Base-by-base conservation (phyloP, 2,113 vertebrate species). In the Prionailurus bengalensis region DNA sequence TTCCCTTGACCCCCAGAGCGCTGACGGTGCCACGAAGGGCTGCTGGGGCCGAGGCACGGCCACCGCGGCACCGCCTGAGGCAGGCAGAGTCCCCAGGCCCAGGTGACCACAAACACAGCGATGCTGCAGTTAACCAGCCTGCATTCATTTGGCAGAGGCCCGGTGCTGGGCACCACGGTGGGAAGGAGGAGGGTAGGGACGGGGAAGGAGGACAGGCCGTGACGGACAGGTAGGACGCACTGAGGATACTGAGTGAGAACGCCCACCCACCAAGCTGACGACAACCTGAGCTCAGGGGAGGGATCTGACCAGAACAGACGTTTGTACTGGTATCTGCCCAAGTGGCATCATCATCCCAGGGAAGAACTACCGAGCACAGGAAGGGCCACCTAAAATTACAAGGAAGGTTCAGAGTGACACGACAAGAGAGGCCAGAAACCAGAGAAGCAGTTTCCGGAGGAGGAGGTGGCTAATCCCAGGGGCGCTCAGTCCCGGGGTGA, bases 141-240 rank as follows among this genome's bases (percentile, higher is more conserved):
- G 23, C 2, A 23, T 3, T 45, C 36, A 3, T 1, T 25, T 11
- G 65, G 53, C 80, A 66, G 23, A 14, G 63, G 10, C 11, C 29
- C 23, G 1, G 1, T 9, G 55, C 29, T 0, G 4, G 66, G 33
- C 4, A 13, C 42, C 42, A 11, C 0, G 0, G 23, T 29, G 19
- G 14, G 19, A 21, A 45, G 19, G 29, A 31, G 16, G 36, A 55
- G 21, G 2, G 5, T 12, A 31, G 0, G 1, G 12, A n/a, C 0
- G 2, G 51, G 7, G 33, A 74, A 83, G 33, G 10, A 58, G 17
- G 29, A 7, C 9, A 27, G 27, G 23, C 61, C 10, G 39, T 31
- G 0, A 5, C 2, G 0, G 5, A 63, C 10, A 48, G 58, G 33
- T 16, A 23, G 0, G 16, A 73, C 0, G 2, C 53, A 29, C n/a